phyloP scores from a whole-genome alignment of 1,140 invertebrate species.

The Caenorhabditis elegans region WBcel235 BX284604.4:14788001-14788500 shows the following conservation, averaged over 20 bases:
- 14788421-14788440: not conserved
- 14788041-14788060: conserved; percentile 27
- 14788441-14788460: not conserved
- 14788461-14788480: not conserved
- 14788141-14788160: too few relatives aligned
- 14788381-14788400: not conserved
- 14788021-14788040: conserved; percentile 38
- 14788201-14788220: too few relatives aligned
- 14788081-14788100: conserved; percentile 42
- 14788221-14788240: too few relatives aligned
- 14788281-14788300: conserved; percentile 32
- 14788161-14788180: too few relatives aligned
- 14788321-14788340: conserved; percentile 31
- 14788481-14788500: not conserved
- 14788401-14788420: not conserved
- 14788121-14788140: too few relatives aligned
- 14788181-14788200: too few relatives aligned
- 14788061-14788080: conserved; percentile 38
- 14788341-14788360: conserved; percentile 44
- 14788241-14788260: too few relatives aligned
- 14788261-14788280: too few relatives aligned
- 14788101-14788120: conserved; percentile 33
- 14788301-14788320: conserved; percentile 25
- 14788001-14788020: conserved; percentile 38
- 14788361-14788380: conserved; percentile 17